These are phyloP conservation scores for Parthenolecanium corni DNA, from an alignment of 2,888 invertebrate species.

Conservation along the genomic window DNA sequence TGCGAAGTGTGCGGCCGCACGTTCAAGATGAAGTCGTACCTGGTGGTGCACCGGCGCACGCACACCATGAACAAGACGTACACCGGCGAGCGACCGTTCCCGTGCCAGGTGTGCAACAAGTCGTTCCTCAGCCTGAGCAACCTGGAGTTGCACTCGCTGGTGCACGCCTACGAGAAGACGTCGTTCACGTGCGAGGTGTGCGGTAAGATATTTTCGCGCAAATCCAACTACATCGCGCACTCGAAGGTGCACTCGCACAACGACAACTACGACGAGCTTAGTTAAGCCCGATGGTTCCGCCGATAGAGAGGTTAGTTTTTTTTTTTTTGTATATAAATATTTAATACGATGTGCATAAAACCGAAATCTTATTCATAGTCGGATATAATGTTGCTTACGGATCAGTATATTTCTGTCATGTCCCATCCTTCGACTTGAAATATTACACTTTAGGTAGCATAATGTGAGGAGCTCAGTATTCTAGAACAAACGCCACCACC, in stretches of 20 bases:
- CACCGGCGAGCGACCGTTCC: constrained; percentile 32
- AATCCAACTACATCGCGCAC: constrained; percentile 32
- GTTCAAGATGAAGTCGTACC: constrained; percentile 32
- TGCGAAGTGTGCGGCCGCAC: constrained; percentile 32
- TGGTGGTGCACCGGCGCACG: constrained; percentile 32
- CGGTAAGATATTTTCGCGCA: constrained; percentile 32
- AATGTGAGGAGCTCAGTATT: too few species aligned
- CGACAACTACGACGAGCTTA: constrained; percentile 8
- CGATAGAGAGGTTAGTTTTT: too few species aligned
- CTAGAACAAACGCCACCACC: too few species aligned
- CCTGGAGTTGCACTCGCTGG: constrained; percentile 31
- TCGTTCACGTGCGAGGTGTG: constrained; percentile 32
- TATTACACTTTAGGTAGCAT: too few species aligned
- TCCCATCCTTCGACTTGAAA: too few species aligned
- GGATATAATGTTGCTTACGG: too few species aligned
- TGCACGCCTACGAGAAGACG: constrained; percentile 32
- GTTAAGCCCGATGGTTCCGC: not conserved
- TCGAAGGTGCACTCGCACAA: constrained; percentile 29
- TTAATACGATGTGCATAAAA: too few species aligned
- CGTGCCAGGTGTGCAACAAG: constrained; percentile 30
- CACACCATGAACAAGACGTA: constrained; percentile 31
- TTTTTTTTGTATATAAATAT: too few species aligned
- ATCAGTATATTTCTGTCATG: too few species aligned
- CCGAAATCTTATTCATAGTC: too few species aligned
- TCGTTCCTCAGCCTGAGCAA: constrained; percentile 32